Base-by-base conservation (phyloP, 2,113 vertebrate species). In the Madoqua kirkii region DNA sequence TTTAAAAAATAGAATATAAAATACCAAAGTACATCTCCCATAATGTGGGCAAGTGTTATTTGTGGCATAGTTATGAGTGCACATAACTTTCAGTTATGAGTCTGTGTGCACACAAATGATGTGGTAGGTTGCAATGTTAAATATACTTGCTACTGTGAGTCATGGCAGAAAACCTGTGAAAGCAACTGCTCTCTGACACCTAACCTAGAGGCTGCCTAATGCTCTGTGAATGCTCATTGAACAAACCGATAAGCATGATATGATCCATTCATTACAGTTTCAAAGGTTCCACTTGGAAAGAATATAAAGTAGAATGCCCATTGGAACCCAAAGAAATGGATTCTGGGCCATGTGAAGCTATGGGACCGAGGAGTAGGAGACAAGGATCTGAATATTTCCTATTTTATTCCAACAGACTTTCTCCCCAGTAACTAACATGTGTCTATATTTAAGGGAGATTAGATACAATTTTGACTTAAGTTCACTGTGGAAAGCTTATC, bases 401-500 rank as follows among this genome's bases (percentile, higher is more conserved):
- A 11, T 76, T 89, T 33, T 62, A 93, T 90, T 86, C 87, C 29
- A 14, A 76, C 27, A 82, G n/a, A 78, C 94, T 93, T 89, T 90
- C 74, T 95, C 55, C 27, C 85, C 64, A 93, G 36, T 55, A 79
- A 74, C 15, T 71, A 89, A 91, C 95, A 94, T 76, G 71, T 84
- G 50, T 87, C 91, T 50, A 6, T 40, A 82, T 64, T 93, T 97
- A 96, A 82, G 54, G 40, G 86, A 86, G 43, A 57, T 54, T 54
- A 87, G 78, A 48, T 36, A 62, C 7, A 55, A 78, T 54, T 91
- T 74, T 87, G 48, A 84, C 76, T 79, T 74, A 76, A 84, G 64
- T 64, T 93, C n/a, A 86, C 93, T 93, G 85, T 94, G 88, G 52
- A 88, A 93, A 96, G 81, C 19, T 96, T 88, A 93, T 31, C 76